phyloP scores from a whole-genome alignment of 2,113 vertebrate species.

The Talpa occidentalis region DNA sequence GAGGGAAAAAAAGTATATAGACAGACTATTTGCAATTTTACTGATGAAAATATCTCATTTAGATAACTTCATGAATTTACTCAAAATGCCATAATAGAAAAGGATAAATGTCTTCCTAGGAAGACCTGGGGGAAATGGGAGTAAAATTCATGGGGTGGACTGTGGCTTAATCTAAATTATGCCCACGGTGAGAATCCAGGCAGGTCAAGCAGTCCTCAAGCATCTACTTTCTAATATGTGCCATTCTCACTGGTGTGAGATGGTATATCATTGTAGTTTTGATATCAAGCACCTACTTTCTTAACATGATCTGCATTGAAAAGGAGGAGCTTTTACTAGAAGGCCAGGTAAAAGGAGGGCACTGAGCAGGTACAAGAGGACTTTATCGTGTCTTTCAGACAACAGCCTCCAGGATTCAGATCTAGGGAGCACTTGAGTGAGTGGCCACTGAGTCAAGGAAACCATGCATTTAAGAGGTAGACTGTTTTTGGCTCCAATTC shows the following conservation, averaged over 20 bases:
- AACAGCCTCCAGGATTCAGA: not conserved
- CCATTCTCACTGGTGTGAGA: too few species aligned
- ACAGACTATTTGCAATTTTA: not conserved
- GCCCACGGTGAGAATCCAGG: not conserved
- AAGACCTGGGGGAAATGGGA: not conserved
- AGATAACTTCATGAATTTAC: not conserved
- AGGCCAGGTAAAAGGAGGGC: not conserved
- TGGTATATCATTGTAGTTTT: too few species aligned
- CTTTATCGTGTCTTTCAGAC: not conserved
- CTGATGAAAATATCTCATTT: slow-evolving; percentile 6
- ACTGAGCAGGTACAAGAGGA: not conserved
- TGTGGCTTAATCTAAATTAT: not conserved
- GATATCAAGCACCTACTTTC: not conserved
- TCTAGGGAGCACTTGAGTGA: not conserved
- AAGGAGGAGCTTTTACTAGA: not conserved
- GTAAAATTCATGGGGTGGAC: not conserved
- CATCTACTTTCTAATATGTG: not conserved
- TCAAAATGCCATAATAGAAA: slow-evolving; percentile 23
- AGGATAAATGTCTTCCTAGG: not conserved
- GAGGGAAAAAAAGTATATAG: not conserved
- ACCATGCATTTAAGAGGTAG: not conserved
- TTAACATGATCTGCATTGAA: not conserved
- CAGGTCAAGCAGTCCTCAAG: not conserved
- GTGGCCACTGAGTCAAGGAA: not conserved
- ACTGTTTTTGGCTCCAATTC: not conserved